A percentile compares a stretch with the other conserved stretches of the same genome.
Conservation (phyloP, 2,797 vertebrate genomes). For the Siniperca undulata region DNA sequence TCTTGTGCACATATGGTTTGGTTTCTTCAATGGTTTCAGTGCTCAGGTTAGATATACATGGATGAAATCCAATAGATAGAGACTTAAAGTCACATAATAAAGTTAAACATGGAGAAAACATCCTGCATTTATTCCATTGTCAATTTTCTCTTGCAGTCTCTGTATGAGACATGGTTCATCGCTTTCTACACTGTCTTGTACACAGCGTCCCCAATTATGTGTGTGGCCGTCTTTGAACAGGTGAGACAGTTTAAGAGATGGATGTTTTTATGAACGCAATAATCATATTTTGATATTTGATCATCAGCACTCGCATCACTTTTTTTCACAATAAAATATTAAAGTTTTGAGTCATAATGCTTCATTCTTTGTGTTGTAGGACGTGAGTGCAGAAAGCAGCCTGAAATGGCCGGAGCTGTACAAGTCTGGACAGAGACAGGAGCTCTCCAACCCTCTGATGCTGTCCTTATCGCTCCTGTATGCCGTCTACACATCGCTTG, state of each 20-base stretch:
- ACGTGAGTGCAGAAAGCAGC: conserved; percentile 86
- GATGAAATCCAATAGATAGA: neutral
- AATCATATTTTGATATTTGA: neutral
- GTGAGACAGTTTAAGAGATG: conserved; percentile 76
- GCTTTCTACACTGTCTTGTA: conserved; percentile 90
- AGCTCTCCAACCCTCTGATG: conserved; percentile 86
- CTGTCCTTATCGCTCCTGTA: conserved; percentile 84
- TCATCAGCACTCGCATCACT: neutral
- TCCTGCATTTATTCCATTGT: neutral
- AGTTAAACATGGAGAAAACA: neutral
- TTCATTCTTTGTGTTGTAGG: conserved; percentile 76
- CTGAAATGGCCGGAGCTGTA: conserved; percentile 89
- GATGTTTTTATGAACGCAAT: neutral
- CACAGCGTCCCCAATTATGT: conserved; percentile 86
- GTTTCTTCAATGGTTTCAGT: conserved; percentile 91
- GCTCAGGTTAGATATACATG: conserved; percentile 86
- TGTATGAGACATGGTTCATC: conserved; percentile 95
- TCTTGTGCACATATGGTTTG: conserved; percentile 92
- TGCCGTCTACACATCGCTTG: conserved; percentile 85
- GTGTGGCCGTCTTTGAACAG: conserved; percentile 92
- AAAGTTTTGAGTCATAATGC: neutral
- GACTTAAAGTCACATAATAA: neutral
- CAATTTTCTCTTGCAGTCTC: conserved; percentile 81
- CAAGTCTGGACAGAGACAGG: conserved; percentile 80
- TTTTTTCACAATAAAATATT: neutral